Percentiles rank a stretch among this genome's conserved stretches.
These are phyloP conservation scores for Plutella xylostella DNA, from an alignment of 2,888 invertebrate genomes.

Conservation along the genomic window DNA sequence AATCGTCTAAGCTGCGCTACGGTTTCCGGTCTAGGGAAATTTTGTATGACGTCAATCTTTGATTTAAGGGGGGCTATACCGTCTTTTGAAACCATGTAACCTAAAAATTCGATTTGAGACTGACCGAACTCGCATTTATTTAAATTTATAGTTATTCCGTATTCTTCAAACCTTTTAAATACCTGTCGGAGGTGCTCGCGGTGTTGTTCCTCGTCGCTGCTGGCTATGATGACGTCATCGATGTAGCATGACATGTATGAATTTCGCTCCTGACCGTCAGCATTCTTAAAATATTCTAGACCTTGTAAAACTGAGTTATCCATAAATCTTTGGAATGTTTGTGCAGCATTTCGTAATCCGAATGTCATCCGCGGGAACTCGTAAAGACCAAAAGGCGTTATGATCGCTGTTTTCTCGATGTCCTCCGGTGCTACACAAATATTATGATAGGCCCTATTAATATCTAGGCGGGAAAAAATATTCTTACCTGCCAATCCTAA, in stretches of 20 bases:
- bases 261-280: too few relatives aligned
- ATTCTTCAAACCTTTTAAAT: neutral
- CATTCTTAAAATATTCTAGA: conserved; percentile 21
- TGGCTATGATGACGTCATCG: conserved; percentile 6
- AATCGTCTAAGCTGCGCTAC: conserved; percentile 12
- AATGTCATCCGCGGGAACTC: conserved; percentile 18
- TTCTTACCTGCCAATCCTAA: conserved; percentile 16
- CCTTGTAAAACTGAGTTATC: conserved; percentile 15
- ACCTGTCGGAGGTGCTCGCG: neutral
- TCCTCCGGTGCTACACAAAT: conserved; percentile 12
- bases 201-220: neutral
- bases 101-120: neutral
- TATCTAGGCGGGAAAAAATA: conserved; percentile 26
- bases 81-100: neutral
- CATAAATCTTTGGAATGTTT: conserved; percentile 9
- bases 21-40: conserved; percentile 4
- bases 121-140: conserved; percentile 1
- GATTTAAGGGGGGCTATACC: conserved; percentile 1
- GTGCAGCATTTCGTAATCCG: conserved; percentile 9
- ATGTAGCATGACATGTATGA: too few relatives aligned
- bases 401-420: conserved; percentile 21
- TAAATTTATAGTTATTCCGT: neutral
- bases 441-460: conserved; percentile 29
- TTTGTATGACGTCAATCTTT: conserved; percentile 2
- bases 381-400: conserved; percentile 32